phyloP scores from a whole-genome alignment of 1,140 invertebrate species.

The Brachionus rubens region DNA sequence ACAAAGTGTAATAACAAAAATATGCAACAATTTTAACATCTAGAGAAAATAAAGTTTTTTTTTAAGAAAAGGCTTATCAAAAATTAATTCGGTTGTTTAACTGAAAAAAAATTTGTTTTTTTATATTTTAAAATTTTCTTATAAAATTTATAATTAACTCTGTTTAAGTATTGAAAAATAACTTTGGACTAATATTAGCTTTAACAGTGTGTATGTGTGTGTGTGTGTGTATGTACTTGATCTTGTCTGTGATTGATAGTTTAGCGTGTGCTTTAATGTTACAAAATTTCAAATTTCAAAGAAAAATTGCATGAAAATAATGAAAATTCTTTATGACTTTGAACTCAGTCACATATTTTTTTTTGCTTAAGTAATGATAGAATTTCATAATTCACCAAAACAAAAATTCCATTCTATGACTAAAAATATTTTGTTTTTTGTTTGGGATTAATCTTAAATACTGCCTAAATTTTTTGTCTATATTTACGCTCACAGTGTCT shows the following conservation, averaged over 20 bases:
- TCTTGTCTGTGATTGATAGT: too few relatives aligned
- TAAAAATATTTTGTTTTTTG: too few relatives aligned
- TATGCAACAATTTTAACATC: background rate
- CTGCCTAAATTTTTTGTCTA: too few relatives aligned
- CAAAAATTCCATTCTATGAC: constrained; percentile 6
- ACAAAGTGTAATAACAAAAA: constrained; percentile 19
- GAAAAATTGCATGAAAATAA: background rate
- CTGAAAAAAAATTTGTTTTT: constrained; percentile 1
- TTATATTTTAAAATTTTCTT: background rate
- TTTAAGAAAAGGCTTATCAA: constrained; percentile 9
- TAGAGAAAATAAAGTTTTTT: background rate
- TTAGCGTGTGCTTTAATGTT: background rate
- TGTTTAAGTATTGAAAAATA: constrained; percentile 21
- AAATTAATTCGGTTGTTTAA: background rate
- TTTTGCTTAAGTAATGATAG: background rate
- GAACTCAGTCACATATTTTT: background rate
- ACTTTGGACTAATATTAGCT: constrained; percentile 3
- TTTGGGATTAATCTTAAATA: too few relatives aligned
- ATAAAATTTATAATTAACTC: background rate
- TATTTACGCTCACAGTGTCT: too few relatives aligned
- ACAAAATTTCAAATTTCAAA: constrained; percentile 21
- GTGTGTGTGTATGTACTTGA: too few relatives aligned
- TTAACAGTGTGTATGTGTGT: too few relatives aligned
- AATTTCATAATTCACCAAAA: background rate
- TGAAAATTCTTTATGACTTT: constrained; percentile 10